These are phyloP conservation scores for Penaeus japonicus DNA, from an alignment of 1,140 invertebrate species.

Conservation along the genomic window DNA sequence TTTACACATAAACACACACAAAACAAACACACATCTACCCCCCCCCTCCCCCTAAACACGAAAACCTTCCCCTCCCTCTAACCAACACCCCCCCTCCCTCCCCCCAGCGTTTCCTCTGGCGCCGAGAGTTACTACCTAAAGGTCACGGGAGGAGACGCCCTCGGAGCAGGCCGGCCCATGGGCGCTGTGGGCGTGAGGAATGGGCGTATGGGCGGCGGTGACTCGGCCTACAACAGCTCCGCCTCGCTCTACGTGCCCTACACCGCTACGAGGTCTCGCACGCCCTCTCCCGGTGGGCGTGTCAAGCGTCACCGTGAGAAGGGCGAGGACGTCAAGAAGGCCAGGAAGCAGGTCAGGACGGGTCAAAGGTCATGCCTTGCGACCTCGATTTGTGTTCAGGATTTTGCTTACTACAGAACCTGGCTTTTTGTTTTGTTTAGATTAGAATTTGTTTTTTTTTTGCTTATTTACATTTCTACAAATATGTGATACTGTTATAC, in stretches of 20 bases:
- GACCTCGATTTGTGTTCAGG: too few species aligned
- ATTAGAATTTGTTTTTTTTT: neutral
- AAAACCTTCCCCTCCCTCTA: neutral
- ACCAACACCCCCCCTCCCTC: neutral
- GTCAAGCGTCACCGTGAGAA: slow-evolving; percentile 30
- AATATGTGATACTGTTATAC: too few species aligned
- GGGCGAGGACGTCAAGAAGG: slow-evolving; percentile 62
- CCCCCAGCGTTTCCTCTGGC: neutral
- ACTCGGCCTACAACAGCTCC: slow-evolving; percentile 29
- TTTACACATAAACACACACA: too few species aligned
- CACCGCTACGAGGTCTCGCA: slow-evolving; percentile 6
- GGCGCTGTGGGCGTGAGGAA: neutral
- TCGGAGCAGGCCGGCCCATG: neutral
- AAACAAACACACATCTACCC: neutral
- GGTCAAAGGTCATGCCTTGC: neutral
- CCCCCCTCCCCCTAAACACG: neutral
- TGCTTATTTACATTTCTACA: neutral
- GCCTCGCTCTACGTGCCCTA: slow-evolving; percentile 40
- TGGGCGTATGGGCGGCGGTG: slow-evolving; percentile 36
- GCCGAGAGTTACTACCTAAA: slow-evolving; percentile 22
- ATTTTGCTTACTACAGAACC: too few species aligned
- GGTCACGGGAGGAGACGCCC: neutral
- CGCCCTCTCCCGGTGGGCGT: slow-evolving; percentile 28
- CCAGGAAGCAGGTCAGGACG: slow-evolving; percentile 61
- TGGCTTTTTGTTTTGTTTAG: too few species aligned